Base-by-base conservation (phyloP, 2,113 vertebrate genomes). In the Polypterus senegalus region DNA sequence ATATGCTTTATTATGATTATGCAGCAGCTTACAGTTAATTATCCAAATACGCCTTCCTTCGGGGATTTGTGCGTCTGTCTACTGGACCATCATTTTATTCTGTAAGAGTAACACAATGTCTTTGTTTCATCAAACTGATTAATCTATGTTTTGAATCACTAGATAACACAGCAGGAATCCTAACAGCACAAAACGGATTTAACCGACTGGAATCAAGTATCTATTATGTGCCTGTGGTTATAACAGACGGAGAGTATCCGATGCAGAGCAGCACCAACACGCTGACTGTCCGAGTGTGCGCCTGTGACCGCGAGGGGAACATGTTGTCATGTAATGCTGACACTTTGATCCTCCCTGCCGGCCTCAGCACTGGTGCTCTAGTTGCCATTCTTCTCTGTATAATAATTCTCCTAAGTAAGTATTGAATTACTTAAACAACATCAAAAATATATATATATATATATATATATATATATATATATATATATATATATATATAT, bases 131-230 rank as follows among this genome's bases (percentile, higher is more conserved):
- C 27, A 27, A 27, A 27, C 27, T 27, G 27, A 27, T 27, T 27
- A 27, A 27, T 27, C 27, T 27, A 27, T 27, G 27, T 27, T 27
- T 27, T 27, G 27, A 27, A 27, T 27, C 27, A 27, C 27, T 83
- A 98, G 95, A 98, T 79, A 97, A 98, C 80, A 97, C 95, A 1
- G 95, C 94, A 0, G 87, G 90, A 67, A 90, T 98, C 80, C 80
- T 92, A 54, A 96, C 93, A 0, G 79, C 84, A 62, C 87, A 83
- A 76, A 89, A 70, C 74, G 86, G 91, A 76, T 97, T 96, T 63
- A 92, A 69, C 72, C 88, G 90, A 48, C 86, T 92, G 1, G 91
- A 94, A 78, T 88, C 77, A 79, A 96, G 86, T 73, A 72, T 83
- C 51, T 88, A 96, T 73, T 84, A 92, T 66, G 80, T 98, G 63